These are phyloP conservation scores for Chironomus striatipennis DNA, from an alignment of 1,140 invertebrate genomes.

Conservation along the genomic window DNA sequence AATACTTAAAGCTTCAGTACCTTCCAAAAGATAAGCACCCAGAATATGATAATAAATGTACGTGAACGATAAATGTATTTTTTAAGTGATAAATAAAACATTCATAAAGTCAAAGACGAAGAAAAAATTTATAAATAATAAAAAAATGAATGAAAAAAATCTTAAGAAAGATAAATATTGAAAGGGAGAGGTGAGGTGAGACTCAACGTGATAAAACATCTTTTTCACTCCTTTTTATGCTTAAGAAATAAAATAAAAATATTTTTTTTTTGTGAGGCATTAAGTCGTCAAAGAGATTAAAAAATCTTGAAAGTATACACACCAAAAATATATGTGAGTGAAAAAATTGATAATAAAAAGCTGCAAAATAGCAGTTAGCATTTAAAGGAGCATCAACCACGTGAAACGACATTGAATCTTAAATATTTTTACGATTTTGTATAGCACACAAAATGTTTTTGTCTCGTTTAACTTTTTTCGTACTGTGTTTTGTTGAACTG, in stretches of 20 bases:
- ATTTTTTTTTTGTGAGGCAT: neutral
- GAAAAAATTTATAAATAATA: neutral
- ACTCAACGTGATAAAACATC: no score
- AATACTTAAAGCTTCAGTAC: neutral
- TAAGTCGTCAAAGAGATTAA: neutral
- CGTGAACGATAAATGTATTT: conserved; percentile 39
- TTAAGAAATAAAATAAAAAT: neutral
- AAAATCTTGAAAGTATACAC: no score
- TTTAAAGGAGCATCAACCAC: neutral
- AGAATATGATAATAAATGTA: conserved; percentile 27
- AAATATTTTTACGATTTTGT: no score
- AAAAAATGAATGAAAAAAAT: neutral
- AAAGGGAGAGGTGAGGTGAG: neutral
- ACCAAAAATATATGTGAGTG: neutral
- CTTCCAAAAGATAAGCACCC: neutral
- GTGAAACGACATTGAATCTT: conserved; percentile 7
- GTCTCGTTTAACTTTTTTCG: no score
- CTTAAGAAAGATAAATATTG: neutral
- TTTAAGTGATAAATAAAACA: neutral
- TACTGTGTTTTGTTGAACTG: neutral
- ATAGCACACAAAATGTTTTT: no score
- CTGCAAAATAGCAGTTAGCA: neutral
- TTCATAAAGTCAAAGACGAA: conserved; percentile 8
- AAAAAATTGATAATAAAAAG: conserved; percentile 10
- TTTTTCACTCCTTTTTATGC: neutral